These are phyloP conservation scores for Mus minutoides DNA, from an alignment of 2,797 vertebrate species.

Conservation along the genomic window DNA sequence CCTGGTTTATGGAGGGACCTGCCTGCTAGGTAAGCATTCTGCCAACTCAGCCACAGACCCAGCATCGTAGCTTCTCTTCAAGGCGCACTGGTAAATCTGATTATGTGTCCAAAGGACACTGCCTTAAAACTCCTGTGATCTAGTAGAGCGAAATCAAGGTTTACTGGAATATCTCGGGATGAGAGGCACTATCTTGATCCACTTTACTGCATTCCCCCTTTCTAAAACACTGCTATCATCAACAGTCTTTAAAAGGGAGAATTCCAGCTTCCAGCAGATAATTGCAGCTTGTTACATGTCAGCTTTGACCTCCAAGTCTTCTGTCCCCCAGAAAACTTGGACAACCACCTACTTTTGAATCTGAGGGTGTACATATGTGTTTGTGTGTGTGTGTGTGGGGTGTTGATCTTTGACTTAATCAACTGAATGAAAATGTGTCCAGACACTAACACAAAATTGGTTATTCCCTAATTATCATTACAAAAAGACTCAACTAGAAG, in stretches of 20 bases:
- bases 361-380: not conserved
- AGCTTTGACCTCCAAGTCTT: not conserved
- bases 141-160: not conserved
- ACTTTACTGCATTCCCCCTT: not conserved
- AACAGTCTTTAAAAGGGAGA: not conserved
- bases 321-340: not conserved
- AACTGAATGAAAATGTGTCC: not conserved
- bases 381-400: accelerated
- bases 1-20: not conserved
- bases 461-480: slow-evolving; percentile 56
- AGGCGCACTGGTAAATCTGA: slow-evolving; percentile 45
- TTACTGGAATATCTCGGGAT: slow-evolving; percentile 49
- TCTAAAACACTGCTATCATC: not conserved
- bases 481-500: not conserved
- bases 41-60: not conserved
- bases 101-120: not conserved
- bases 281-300: not conserved
- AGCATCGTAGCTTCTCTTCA: slow-evolving; percentile 61
- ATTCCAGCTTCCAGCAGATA: slow-evolving; percentile 4
- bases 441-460: not conserved
- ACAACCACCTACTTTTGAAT: slow-evolving; percentile 5
- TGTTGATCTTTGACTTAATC: not conserved
- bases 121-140: not conserved
- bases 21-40: not conserved
- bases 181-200: accelerated